Base-by-base conservation (phyloP, 2,113 vertebrate genomes). In the Ctenodactylus gundi region DNA sequence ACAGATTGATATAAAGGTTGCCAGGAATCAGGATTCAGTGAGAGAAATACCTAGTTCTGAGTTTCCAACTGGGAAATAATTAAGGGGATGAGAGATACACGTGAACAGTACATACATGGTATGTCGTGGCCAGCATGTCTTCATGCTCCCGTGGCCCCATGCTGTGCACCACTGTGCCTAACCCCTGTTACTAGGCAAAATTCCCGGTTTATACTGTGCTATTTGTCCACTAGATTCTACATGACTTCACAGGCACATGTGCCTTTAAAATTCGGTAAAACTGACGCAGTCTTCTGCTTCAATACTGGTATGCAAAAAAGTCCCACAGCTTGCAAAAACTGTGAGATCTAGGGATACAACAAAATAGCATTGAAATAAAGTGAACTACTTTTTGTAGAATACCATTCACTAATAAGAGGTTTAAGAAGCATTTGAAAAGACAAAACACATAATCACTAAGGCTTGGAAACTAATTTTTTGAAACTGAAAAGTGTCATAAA, bases 241-340 rank as follows among this genome's bases (percentile, higher is more conserved):
- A 13, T 25, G 68, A 62, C 20, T 51, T 18, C 21, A 21, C 12
- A 77, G 34, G 70, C 41, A 83, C 0, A 0, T 83, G n/a, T n/a
- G 85, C 64, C 86, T 95, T 94, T 86, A 88, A 92, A 57, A 85
- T 55, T 73, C 84, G 93, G 36, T 83, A 90, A 82, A 90, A 85
- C 18, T 68, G 12, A 58, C 82, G 90, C 55, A 29, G 20, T 34
- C 65, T 90, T 93, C 36, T 85, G 27, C 64, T 72, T 84, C 49
- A 90, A 0, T 85, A 84, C 67, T 88, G 34, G 31, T 92, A 18
- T 82, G 67, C 39, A 87, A 93, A 95, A 36, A 72, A 87, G 10
- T 15, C 62, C 67, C 68, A 21, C 46, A 51, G 64, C 58, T 70
- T 65, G 10, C 57, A 60, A 77, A 68, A 88, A 67, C 83, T 84